Evolutionary conservation across 2,113 vertebrate genomes (phyloP), one percentile per base, ranked within the genome.

Genomic region (Regulus satrapa): DNA sequence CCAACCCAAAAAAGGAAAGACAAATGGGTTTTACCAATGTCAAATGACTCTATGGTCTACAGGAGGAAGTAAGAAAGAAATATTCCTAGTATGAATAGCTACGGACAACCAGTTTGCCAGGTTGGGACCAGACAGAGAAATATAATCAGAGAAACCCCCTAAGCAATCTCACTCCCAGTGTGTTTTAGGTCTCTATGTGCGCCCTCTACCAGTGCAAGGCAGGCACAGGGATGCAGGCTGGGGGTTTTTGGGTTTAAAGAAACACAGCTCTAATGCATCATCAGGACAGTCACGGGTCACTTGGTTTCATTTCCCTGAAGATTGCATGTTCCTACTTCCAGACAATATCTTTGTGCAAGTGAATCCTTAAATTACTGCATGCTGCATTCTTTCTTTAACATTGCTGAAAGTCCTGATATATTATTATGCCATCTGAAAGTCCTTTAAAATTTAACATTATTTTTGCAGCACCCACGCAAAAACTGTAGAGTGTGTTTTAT

Each of bases 1-100:
- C 3, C 40, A 59, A 5, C 18, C 16, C 9, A 9, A 12, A 43
- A 72, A 72, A 49, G 13, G 26, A 64, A 84, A 58, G 28, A 36
- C n/a, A 63, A 62, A 64, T 2, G 1, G 45, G 15, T 41, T 78
- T 78, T 49, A 28, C 36, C 8, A 41, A 41, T 46, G 21, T 25
- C 20, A 46, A 75, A 61, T 25, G 21, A 88, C 8, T 64, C 45
- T 29, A 2, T 55, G 52, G 18, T 72, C n/a, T 88, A 67, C 52
- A 85, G 38, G 19, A 85, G 64, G 61, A 91, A 92, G 41, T 68
- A 68, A 66, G 36, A 79, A 76, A 41, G 36, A 75, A 82, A 87
- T 72, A 79, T 32, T 78, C 48, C 49, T 49, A 14, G 54, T 52
- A 31, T 48, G 31, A 80, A 28, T 31, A 63, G 20, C 32, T 36